A percentile compares a stretch with the other conserved stretches of the same genome.
Conservation (phyloP, 2,113 vertebrate genomes). For the Pomatostomus ruficeps region DNA sequence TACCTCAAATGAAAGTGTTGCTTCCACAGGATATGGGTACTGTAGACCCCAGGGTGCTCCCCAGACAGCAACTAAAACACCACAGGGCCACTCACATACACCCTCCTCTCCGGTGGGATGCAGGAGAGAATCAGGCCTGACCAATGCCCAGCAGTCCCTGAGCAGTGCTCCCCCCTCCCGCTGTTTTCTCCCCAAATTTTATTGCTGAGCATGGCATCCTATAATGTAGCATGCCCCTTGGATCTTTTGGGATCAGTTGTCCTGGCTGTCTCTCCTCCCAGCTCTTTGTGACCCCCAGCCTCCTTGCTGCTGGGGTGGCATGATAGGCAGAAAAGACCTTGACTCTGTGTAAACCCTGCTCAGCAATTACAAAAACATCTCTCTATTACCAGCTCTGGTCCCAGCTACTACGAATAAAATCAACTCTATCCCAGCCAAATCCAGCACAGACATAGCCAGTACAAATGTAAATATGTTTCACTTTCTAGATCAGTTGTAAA, state of each 20-base stretch:
- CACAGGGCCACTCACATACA: too few species aligned
- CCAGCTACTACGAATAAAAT: not conserved
- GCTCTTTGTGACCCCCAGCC: not conserved
- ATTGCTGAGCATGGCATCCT: not conserved
- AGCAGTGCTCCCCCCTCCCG: not conserved
- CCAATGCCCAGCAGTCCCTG: not conserved
- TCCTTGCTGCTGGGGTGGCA: not conserved
- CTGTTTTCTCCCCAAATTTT: not conserved
- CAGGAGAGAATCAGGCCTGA: not conserved
- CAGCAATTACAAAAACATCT: not conserved
- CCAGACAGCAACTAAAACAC: fast-evolving
- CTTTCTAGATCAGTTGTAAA: not conserved
- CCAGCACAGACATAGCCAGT: not conserved
- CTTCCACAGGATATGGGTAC: not conserved
- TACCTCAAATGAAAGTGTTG: not conserved
- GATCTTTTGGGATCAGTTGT: not conserved
- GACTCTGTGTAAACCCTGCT: not conserved
- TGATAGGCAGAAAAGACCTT: not conserved
- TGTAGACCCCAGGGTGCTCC: not conserved
- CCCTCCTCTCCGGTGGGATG: fast-evolving
- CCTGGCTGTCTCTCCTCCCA: not conserved
- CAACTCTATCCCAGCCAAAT: not conserved
- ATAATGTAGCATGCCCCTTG: not conserved
- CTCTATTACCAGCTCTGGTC: not conserved
- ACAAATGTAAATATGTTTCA: not conserved